These are phyloP conservation scores for Pentalonia nigronervosa DNA, from an alignment of 1,140 invertebrate species.

Conservation along the genomic window DNA sequence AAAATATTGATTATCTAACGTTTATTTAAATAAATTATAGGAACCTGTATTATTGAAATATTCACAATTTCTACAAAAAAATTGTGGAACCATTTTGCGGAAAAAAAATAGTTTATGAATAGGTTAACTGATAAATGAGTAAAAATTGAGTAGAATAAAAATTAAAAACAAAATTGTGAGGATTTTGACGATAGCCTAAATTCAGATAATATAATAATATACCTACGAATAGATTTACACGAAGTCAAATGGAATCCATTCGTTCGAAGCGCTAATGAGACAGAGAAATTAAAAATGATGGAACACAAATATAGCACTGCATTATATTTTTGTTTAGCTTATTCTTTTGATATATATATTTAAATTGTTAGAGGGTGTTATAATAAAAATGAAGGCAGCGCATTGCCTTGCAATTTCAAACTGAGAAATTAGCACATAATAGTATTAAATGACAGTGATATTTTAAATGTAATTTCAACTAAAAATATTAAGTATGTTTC, in stretches of 20 bases:
- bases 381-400: neutral
- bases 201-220: no score
- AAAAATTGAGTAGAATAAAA: no score
- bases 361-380: neutral
- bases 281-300: neutral
- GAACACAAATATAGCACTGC: neutral
- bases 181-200: no score
- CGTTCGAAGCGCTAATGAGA: neutral
- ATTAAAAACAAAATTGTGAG: no score
- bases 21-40: no score
- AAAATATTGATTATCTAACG: no score
- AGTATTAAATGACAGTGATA: neutral
- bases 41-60: no score
- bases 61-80: no score
- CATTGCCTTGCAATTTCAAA: neutral
- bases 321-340: neutral
- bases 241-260: neutral
- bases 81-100: no score
- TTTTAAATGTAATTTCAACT: neutral
- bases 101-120: no score
- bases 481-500: neutral
- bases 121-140: no score
- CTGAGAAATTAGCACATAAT: constrained; percentile 2
- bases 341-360: neutral
- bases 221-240: neutral